These are phyloP conservation scores for Myrmecobius fasciatus DNA, from an alignment of 2,113 vertebrate genomes.

Conservation along the genomic window DNA sequence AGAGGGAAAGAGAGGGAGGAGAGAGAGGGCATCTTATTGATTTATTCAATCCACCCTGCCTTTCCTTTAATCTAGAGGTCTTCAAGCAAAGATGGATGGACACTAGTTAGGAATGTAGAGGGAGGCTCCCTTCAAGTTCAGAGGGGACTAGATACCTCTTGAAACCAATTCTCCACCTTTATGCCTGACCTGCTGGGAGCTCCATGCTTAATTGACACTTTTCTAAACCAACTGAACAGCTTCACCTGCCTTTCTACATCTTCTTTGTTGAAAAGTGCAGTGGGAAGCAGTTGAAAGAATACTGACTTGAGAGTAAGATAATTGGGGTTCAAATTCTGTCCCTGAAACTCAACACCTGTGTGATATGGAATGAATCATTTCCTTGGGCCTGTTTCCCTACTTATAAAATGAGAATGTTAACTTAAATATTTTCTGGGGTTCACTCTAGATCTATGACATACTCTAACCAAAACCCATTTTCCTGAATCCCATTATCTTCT, in stretches of 20 bases:
- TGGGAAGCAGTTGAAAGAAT: neutral
- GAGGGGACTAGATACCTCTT: neutral
- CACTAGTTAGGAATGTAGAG: neutral
- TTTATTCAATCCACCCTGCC: neutral
- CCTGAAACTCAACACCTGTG: neutral
- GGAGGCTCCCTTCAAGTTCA: neutral
- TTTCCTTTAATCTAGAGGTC: neutral
- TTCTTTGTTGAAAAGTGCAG: neutral
- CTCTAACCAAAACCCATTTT: neutral
- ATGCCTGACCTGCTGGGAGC: neutral
- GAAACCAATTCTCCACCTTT: neutral
- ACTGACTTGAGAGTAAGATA: neutral
- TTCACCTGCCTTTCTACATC: neutral
- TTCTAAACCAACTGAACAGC: neutral
- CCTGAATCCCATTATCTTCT: neutral
- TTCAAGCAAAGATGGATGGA: neutral
- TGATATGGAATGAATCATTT: neutral
- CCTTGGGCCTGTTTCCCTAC: neutral
- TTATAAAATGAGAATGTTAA: neutral
- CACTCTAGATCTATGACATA: neutral
- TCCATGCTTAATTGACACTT: neutral
- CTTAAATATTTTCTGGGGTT: neutral
- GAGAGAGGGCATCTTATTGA: neutral
- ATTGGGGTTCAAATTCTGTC: neutral
- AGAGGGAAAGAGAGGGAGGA: neutral